Evolutionary conservation across 2,797 vertebrate genomes (phyloP), one percentile per base, ranked within the genome.

Genomic region (Liparis tanakae): DNA sequence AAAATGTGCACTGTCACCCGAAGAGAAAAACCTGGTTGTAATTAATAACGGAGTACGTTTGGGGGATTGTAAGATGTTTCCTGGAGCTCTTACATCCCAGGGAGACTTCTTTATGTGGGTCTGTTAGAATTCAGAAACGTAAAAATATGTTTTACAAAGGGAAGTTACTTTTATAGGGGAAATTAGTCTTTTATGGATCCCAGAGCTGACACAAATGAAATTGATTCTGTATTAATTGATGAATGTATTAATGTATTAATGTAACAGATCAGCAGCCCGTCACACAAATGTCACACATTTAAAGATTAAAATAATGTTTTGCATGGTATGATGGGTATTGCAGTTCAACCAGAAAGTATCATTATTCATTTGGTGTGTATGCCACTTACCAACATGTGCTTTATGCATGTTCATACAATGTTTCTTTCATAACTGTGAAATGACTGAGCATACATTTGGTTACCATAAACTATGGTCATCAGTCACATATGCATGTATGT

Each of bases 401-500:
- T 71, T 6, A 75, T 80, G 78, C 15, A 56, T 69, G 58, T 39
- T 44, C 3, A 44, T 67, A 72, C 33, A 67, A 12, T 65, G 62
- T 39, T 43, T 37, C 12, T 59, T 48, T 64, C 22, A 64, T 39
- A 62, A 53, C n/a, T 39, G 15, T 55, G 62, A 69, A 67, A 82
- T n/a, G n/a, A n/a, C n/a, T 67, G 60, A 57, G 9, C n/a, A 12
- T 25, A 79, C 54, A 67, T 50, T 44, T 61, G 50, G 46, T 60
- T 55, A 15, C 63, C 48, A 59, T 67, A 9, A 39, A n/a, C n/a
- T n/a, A n/a, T 14, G 63, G 25, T 37, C 44, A 25, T 44, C 59
- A 36, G 79, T 59, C 44, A 58, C 25, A 74, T 77, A 79, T 85
- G 79, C 72, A 82, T 64, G 64, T 51, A 76, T 80, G 80, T 39